Percentiles rank a stretch among this genome's conserved stretches.
Evolutionary conservation across 2,888 invertebrate species (phyloP).

Genomic region (Hesperia comma): DNA sequence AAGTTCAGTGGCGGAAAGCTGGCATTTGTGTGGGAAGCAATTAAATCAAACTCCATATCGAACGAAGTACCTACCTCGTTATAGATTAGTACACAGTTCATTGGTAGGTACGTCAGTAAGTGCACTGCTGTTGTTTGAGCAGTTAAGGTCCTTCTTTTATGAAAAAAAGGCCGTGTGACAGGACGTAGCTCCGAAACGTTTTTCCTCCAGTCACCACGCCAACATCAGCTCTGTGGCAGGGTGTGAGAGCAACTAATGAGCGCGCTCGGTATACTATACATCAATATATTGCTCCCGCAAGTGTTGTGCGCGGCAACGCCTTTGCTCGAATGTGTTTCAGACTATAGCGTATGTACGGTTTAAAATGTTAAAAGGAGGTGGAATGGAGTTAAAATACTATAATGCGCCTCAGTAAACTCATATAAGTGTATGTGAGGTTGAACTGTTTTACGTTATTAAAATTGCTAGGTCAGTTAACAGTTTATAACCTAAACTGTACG

Average conservation of each 20-base stretch:
- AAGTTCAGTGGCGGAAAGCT: no score
- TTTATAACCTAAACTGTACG: no score
- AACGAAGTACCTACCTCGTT: no score
- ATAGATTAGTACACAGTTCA: no score
- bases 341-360: neutral
- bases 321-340: constrained; percentile 1
- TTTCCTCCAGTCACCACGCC: constrained; percentile 13
- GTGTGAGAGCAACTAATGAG: constrained; percentile 24
- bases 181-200: constrained; percentile 3
- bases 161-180: constrained; percentile 21
- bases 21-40: no score
- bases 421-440: neutral
- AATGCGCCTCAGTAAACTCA: neutral
- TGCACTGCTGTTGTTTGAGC: no score
- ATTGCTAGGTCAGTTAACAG: no score
- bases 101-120: no score
- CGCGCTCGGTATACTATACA: constrained; percentile 8
- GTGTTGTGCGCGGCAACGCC: neutral
- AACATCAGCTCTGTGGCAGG: neutral
- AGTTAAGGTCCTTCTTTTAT: neutral
- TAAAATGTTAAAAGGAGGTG: constrained; percentile 4
- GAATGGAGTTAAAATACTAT: neutral
- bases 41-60: no score
- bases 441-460: no score
- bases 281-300: constrained; percentile 45